Base-by-base conservation (phyloP, 2,113 vertebrate genomes). In the Camelus bactrianus region DNA sequence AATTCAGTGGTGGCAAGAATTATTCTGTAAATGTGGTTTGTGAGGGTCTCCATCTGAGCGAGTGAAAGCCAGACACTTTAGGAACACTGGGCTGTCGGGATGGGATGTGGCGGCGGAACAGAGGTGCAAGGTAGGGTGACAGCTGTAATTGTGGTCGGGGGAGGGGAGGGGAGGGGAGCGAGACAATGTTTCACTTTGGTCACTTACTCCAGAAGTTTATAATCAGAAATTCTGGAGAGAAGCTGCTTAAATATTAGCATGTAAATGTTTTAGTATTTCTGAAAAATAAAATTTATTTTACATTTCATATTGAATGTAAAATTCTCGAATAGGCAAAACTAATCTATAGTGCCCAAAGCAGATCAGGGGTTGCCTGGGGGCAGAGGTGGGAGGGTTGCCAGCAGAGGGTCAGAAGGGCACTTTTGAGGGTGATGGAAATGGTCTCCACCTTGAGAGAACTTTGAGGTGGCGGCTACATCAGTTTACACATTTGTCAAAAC, bases 251-350 rank as follows among this genome's bases (percentile, higher is more conserved):
- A 65, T 50, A 62, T 72, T 48, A 80, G 60, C 69, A n/a, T 76
- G n/a, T 8, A 26, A 28, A 46, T 42, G 15, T 65, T 85, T 70
- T 86, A 5, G 24, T 28, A 24, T n/a, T 86, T 96, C 82, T 81
- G 92, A 95, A 86, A 89, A 92, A 64, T 20, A 89, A 50, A 46
- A 17, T n/a, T 32, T 20, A 75, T 70, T 67, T 93, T 35, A n/a
- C 4, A 16, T 73, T 76, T 93, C 16, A 70, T 28, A 32, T 76
- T 73, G 73, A 70, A 42, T 69, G 38, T n/a, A 38, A 46, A 92
- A 62, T 28, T 93, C 65, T 58, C 64, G 62, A 85, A 48, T 8
- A 77, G 48, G 30, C 28, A 69, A 76, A n/a, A 35, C 7, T 20
- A 62, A 75, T 73, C 35, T 67, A 6, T 26, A 88, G 82, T 5